Percentiles rank a stretch among this genome's conserved stretches.
Evolutionary conservation across 2,113 vertebrate genomes (phyloP).

Genomic region (Leptobrachium leishanense): DNA sequence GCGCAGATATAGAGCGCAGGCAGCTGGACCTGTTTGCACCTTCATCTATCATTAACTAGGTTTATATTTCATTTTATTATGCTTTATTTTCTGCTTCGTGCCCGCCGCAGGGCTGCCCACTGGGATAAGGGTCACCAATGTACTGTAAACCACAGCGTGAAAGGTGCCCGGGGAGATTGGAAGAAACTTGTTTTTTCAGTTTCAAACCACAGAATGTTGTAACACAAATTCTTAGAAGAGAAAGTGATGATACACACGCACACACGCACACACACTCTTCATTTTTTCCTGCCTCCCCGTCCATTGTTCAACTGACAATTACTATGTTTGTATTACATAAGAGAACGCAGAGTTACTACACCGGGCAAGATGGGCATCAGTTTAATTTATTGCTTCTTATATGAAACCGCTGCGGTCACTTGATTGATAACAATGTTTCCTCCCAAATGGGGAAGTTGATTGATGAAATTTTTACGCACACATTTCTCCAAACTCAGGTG

Average conservation of each 20-base stretch:
- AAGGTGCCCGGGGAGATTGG: constrained; percentile 49
- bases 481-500: neutral
- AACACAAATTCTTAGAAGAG: constrained; percentile 44
- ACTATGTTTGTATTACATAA: constrained; percentile 31
- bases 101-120: neutral
- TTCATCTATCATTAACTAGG: too few species aligned
- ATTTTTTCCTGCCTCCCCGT: neutral
- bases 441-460: constrained; percentile 34
- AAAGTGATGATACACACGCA: neutral
- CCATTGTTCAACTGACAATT: constrained; percentile 22
- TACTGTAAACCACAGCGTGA: constrained; percentile 42
- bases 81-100: neutral
- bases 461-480: constrained; percentile 2
- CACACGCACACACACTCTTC: neutral
- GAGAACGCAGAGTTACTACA: neutral
- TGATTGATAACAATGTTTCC: constrained; percentile 41
- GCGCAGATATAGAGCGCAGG: too few species aligned
- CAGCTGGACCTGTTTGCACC: too few species aligned
- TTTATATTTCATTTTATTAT: neutral
- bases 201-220: constrained; percentile 43
- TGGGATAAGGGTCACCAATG: constrained; percentile 26
- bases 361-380: neutral
- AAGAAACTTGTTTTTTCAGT: constrained; percentile 38
- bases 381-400: constrained; percentile 31
- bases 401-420: constrained; percentile 15